Conservation (phyloP, 2,797 vertebrate species). For the Pagetopsis macropterus region DNA sequence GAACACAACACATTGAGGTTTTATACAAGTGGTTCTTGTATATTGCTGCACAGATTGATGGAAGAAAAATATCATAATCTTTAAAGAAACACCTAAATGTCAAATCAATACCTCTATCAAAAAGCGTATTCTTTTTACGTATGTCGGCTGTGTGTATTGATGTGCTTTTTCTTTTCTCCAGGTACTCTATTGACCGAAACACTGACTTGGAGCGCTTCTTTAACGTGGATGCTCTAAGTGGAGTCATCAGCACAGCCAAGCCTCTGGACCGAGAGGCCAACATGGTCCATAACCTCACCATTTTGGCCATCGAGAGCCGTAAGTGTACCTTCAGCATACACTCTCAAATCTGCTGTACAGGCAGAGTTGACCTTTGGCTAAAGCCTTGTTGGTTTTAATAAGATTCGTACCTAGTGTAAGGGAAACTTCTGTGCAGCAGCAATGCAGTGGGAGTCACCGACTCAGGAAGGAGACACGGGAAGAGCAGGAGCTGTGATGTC, state of each 20-base stretch:
- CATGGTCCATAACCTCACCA: slow-evolving; percentile 94
- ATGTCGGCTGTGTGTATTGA: slow-evolving; percentile 6
- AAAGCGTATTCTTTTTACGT: slow-evolving; percentile 32
- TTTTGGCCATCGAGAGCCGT: slow-evolving; percentile 95
- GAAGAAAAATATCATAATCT: slow-evolving; percentile 33
- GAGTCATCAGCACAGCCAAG: slow-evolving; percentile 94
- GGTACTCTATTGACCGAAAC: slow-evolving; percentile 97
- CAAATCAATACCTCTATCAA: slow-evolving; percentile 49
- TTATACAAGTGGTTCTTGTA: slow-evolving; percentile 9
- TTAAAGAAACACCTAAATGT: slow-evolving; percentile 46
- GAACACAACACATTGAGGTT: not conserved
- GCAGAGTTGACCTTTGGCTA: not conserved
- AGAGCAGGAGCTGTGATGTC: no score
- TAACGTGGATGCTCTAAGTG: slow-evolving; percentile 93
- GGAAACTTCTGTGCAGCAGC: no score
- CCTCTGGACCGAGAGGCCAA: slow-evolving; percentile 93
- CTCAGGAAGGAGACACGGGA: no score
- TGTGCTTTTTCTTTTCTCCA: slow-evolving; percentile 64
- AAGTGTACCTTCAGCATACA: slow-evolving; percentile 76
- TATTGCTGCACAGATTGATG: slow-evolving; percentile 4
- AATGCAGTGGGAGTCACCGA: no score
- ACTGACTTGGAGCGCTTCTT: slow-evolving; percentile 97
- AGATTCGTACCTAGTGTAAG: not conserved
- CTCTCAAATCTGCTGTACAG: not conserved
- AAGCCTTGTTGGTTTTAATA: not conserved